Base-by-base conservation (phyloP, 2,888 invertebrate species). In the Megastigmus dorsalis region DNA sequence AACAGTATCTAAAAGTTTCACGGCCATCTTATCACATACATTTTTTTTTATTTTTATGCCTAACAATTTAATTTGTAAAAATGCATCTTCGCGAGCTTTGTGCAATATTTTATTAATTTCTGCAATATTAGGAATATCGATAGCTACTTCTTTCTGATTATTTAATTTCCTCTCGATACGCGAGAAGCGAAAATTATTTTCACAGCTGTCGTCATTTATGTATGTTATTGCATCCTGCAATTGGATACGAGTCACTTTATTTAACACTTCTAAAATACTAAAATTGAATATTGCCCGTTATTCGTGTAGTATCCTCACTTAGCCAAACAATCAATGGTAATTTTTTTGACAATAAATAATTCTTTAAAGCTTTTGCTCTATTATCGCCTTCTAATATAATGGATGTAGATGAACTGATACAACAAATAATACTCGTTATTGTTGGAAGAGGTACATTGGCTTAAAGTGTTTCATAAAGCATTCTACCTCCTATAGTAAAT, bases 211-310 rank as follows among this genome's bases (percentile, higher is more conserved):
- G n/a, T 45, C 4, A 45, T 45, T 45, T 45, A 18, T 6, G 5
- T 45, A n/a, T 18, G 7, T 45, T 45, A 18, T 45, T 45, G n/a
- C 15, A 9, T 15, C 7, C 3, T 18, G 33, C 36, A 57, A 20
- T 20, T 57, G 18, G 13, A 57, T 38, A 5, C n/a, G 7, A 9
- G 15, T 23, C 13, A 41, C 15, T 41, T 41, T 38, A n/a, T 41
- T 7, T 1, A 26, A 30, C 1, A 23, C 26, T 38, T 59, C 23
- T 41, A 41, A 9, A 0, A 59, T n/a, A 23, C 6, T 41, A 3
- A 41, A 13, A 80, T 45, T 78, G 76, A n/a, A 79, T 67, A 23
- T 74, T 54, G 6, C 76, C 76, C 7, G 74, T 76, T 54, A 80
- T 78, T 15, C 77, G n/a, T n/a, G n/a, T n/a, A n/a, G n/a, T n/a